Evolutionary conservation across 2,113 vertebrate genomes (phyloP), one percentile per base, ranked within the genome.

Genomic region (Paramormyrops kingsleyae): DNA sequence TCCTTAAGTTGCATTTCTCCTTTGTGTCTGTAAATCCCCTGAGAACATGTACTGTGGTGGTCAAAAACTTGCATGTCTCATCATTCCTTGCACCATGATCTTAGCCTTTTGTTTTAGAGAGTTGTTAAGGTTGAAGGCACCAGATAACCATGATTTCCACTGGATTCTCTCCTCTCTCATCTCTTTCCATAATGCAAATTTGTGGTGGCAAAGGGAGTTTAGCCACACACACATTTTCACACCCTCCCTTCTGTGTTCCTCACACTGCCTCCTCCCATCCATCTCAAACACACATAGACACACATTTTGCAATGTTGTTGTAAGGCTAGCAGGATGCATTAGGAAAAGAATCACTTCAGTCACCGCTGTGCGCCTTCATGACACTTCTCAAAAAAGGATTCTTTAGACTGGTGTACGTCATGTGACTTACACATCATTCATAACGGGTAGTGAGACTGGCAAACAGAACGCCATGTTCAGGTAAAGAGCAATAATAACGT

Each of bases 261-360:
- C 53, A 24, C 3, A 24, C 44, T 90, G 5, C 5, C 52, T 39
- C 50, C 21, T 80, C 44, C 13, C 42, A 87, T 49, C 62, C 44
- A 27, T 44, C 80, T 53, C 70, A 88, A 87, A 77, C 6, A 87
- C 77, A 91, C 15, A 47, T 15, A 87, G 91, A 53, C 88, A 90
- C 59, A 74, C 91, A 92, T 91, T 92, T 84, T 90, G 62, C 87
- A n/a, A 9, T 62, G 56, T 62, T 83, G 91, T 89, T 70, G 62
- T 70, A 31, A 91, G 90, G 46, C n/a, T 87, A 90, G 90, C 88
- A 80, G 74, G 74, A 39, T 80, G 74, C 15, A 39, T 19, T 19
- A 80, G 31, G 47, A 27, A 86, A 86, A 86, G 21, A 86, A 31
- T 13, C 44, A 49, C 83, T 86, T 50, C 44, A 86, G 44, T 47